phyloP scores from a whole-genome alignment of 1,140 invertebrate genomes.

The Drosophila sturtevanti region DNA sequence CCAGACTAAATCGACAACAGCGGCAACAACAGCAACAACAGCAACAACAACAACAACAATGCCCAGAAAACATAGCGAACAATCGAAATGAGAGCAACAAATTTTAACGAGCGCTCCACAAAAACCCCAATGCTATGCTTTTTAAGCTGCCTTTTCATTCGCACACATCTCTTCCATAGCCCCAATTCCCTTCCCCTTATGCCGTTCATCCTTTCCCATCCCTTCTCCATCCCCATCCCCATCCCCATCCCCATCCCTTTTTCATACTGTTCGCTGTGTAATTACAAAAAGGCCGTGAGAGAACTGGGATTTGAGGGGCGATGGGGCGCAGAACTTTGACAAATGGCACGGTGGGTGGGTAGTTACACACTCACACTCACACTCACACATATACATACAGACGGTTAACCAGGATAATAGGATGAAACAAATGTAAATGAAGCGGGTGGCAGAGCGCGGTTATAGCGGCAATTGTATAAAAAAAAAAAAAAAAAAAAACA shows the following conservation, averaged over 20 bases:
- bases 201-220: no score
- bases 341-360: conserved; percentile 17
- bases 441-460: conserved; percentile 2
- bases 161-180: conserved; percentile 1
- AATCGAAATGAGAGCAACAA: conserved; percentile 25
- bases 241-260: not conserved
- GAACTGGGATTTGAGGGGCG: conserved; percentile 4
- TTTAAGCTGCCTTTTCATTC: conserved; percentile 21
- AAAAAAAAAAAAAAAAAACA: not conserved
- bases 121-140: conserved; percentile 22
- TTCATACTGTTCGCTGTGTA: conserved; percentile 6
- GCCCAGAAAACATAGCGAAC: conserved; percentile 6
- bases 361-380: not conserved
- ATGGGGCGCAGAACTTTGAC: conserved; percentile 21
- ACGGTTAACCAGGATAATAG: conserved; percentile 29
- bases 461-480: conserved; percentile 17
- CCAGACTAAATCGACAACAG: conserved; percentile 13
- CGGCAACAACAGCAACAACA: not conserved
- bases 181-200: not conserved
- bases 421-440: conserved; percentile 25
- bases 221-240: not conserved
- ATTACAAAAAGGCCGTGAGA: conserved; percentile 21
- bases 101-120: conserved; percentile 24
- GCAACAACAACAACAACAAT: conserved; percentile 3
- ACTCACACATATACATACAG: not conserved